Evolutionary conservation across 2,113 vertebrate species (phyloP), one percentile per base, ranked within the genome.

Genomic region (Phyllostomus discolor): DNA sequence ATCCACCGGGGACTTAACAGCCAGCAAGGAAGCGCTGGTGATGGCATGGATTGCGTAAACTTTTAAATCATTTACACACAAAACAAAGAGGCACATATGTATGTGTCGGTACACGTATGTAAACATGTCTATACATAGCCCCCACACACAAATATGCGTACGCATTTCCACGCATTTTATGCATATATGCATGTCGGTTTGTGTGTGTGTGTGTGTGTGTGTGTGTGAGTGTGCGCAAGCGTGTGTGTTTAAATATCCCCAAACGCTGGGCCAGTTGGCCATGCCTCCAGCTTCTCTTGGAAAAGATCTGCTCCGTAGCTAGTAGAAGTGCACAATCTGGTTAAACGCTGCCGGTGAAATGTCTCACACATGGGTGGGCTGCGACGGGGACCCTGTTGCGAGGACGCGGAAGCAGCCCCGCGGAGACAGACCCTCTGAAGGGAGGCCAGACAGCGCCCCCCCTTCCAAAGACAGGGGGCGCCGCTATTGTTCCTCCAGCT

Each of bases 401-500:
- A 95, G 98, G 97, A 98, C 57, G 83, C 97, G 96, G 96, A 96
- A 93, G 96, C 96, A 96, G 98, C 54, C 75, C 95, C 95, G 96
- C 98, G 95, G 97, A 97, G 98, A 97, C 88, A 94, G 97, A 97
- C 96, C 96, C 95, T 98, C 98, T 98, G 96, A 98, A 98, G 97
- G 90, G 76, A 97, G 97, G 96, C 96, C 97, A 97, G 95, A 92
- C 97, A 97, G 96, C 95, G 95, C 94, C 98, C 97, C 98, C 97
- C 96, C 95, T 97, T 98, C 96, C 98, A 98, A 98, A 97, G 98
- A 98, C 97, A 97, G 98, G 98, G 96, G 96, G 98, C 2, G 80
- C 1, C 79, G 96, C 98, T 98, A 80, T 98, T 98, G 98, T 98
- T 98, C 98, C 98, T 98, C 98, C 98, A 98, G 98, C 98, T 98